Conservation (phyloP, 2,113 vertebrate species). For the Arvicanthis niloticus region DNA sequence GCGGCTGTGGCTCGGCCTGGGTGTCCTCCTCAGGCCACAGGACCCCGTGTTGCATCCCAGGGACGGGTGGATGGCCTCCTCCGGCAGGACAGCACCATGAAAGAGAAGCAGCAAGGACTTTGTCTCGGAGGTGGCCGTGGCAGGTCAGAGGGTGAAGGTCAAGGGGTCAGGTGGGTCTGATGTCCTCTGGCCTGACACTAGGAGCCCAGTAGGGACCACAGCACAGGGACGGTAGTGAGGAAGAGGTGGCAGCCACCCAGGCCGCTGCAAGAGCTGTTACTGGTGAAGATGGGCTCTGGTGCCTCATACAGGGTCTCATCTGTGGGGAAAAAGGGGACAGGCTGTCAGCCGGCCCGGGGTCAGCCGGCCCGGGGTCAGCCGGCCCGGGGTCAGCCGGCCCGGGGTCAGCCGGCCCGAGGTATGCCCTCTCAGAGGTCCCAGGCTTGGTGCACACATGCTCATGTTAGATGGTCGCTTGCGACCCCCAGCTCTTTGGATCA, state of each 20-base stretch:
- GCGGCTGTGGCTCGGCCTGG: not conserved
- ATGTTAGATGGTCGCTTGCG: too few relatives aligned
- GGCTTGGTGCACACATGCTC: rapidly evolving
- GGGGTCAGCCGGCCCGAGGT: too few relatives aligned
- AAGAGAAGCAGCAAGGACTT: slow-evolving; percentile 41
- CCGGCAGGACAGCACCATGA: not conserved
- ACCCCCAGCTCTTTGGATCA: not conserved
- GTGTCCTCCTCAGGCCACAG: not conserved
- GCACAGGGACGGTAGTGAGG: slow-evolving; percentile 84
- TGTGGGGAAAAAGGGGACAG: slow-evolving; percentile 73
- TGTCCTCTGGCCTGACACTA: slow-evolving; percentile 70
- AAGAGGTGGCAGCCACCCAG: slow-evolving; percentile 83
- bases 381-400: not conserved
- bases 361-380: too few relatives aligned
- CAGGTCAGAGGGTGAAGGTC: not conserved
- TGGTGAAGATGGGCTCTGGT: slow-evolving; percentile 97
- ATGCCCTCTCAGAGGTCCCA: not conserved
- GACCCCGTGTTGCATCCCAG: not conserved
- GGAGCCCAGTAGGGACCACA: slow-evolving; percentile 88
- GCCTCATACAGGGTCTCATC: slow-evolving; percentile 97
- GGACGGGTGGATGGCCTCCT: not conserved
- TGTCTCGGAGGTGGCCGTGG: slow-evolving; percentile 11
- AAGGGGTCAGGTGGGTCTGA: rapidly evolving
- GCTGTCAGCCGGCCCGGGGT: rapidly evolving
- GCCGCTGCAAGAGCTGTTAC: slow-evolving; percentile 93